These are phyloP conservation scores for Siniperca scherzeri DNA, from an alignment of 2,797 vertebrate species.

Conservation along the genomic window DNA sequence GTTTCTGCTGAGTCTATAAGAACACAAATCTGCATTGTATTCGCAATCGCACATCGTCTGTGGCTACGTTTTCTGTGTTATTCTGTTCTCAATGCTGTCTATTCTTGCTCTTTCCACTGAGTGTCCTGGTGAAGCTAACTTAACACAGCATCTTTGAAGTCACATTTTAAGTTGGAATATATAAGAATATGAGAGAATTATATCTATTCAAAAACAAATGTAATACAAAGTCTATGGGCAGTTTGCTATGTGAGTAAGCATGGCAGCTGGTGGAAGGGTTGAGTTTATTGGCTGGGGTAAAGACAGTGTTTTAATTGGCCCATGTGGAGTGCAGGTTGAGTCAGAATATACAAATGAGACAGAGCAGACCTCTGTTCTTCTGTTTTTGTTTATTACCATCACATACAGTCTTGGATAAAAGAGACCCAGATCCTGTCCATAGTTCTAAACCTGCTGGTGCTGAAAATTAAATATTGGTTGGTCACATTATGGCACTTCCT, in stretches of 20 bases:
- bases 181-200: background rate
- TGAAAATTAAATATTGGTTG: constrained; percentile 12
- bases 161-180: constrained; percentile 11
- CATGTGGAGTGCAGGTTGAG: constrained; percentile 40
- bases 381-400: constrained; percentile 33
- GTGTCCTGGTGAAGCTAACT: constrained; percentile 18
- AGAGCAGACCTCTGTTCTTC: constrained; percentile 22
- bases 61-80: background rate
- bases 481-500: constrained; percentile 16
- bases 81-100: background rate
- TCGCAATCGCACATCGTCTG: background rate
- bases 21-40: constrained; percentile 22
- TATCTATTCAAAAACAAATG: constrained; percentile 11
- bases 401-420: constrained; percentile 1
- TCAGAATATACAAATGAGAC: constrained; percentile 39
- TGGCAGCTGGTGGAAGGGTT: constrained; percentile 34
- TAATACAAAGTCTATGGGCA: background rate
- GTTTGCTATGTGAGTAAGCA: constrained; percentile 20
- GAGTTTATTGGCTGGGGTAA: constrained; percentile 35
- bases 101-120: constrained; percentile 6
- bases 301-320: constrained; percentile 61
- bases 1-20: background rate
- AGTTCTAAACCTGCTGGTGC: constrained; percentile 45
- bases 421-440: constrained; percentile 26
- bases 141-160: constrained; percentile 3